Evolutionary conservation across 2,113 vertebrate species (phyloP).

Genomic region (Eclectus roratus): DNA sequence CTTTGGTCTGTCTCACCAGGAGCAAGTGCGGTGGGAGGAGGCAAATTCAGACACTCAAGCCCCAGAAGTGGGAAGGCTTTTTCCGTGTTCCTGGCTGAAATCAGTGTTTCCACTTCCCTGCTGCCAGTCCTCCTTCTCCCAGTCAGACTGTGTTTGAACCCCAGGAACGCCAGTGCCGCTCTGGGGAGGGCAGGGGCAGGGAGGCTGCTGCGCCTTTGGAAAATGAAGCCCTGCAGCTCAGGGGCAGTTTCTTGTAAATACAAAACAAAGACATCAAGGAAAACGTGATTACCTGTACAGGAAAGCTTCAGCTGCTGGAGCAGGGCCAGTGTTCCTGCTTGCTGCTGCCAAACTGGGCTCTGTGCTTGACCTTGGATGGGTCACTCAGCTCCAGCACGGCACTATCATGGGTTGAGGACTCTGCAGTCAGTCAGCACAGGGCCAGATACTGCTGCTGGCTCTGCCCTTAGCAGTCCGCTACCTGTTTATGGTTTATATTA

Average conservation of each 20-base stretch:
- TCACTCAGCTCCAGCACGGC: neutral
- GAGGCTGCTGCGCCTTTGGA: neutral
- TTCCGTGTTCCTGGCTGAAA: neutral
- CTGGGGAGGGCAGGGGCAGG: neutral
- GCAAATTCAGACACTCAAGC: neutral
- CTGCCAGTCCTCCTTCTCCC: neutral
- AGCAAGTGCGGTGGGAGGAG: neutral
- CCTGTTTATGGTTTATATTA: neutral
- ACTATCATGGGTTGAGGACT: neutral
- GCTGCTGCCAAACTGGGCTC: neutral
- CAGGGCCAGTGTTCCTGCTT: neutral
- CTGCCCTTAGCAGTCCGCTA: neutral
- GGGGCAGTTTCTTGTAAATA: neutral
- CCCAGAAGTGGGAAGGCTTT: neutral
- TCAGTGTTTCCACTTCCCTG: neutral
- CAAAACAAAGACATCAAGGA: neutral
- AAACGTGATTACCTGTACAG: neutral
- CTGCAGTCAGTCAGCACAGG: neutral
- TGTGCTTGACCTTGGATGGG: neutral
- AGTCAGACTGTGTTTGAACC: neutral
- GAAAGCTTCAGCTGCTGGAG: neutral
- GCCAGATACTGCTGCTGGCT: neutral
- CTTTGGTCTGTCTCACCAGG: neutral
- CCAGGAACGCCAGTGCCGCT: fast-evolving
- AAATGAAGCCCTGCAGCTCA: neutral